phyloP scores from a whole-genome alignment of 2,888 invertebrate genomes.

The Gonocerus acuteangulatus region DNA sequence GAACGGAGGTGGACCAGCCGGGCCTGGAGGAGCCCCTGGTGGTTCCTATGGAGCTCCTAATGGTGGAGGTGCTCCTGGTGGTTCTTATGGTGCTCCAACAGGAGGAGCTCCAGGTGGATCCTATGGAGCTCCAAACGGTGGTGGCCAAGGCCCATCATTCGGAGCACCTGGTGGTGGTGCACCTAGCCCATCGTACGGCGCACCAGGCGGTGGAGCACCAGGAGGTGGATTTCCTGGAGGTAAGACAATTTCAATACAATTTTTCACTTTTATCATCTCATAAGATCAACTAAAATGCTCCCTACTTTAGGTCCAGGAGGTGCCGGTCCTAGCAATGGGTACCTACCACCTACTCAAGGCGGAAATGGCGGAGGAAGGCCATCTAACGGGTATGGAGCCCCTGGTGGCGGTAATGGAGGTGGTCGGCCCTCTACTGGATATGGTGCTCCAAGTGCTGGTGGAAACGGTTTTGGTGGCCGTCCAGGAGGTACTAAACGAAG shows the following conservation, averaged over 20 bases:
- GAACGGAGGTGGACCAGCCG: slow-evolving; percentile 1
- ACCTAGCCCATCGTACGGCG: neutral
- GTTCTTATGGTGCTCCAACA: neutral
- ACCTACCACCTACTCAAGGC: slow-evolving; percentile 10
- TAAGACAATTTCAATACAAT: neutral
- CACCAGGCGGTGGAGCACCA: slow-evolving; percentile 13
- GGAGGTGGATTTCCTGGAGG: slow-evolving; percentile 8
- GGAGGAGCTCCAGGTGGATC: slow-evolving; percentile 13
- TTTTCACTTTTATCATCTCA: neutral
- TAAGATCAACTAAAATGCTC: too few species aligned
- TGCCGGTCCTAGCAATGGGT: slow-evolving; percentile 4
- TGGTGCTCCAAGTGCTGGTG: neutral
- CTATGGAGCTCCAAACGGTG: slow-evolving; percentile 9
- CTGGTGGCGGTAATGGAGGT: slow-evolving; percentile 8
- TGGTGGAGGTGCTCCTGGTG: slow-evolving; percentile 6
- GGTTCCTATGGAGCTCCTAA: neutral
- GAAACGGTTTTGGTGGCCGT: too few species aligned
- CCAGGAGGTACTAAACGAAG: too few species aligned
- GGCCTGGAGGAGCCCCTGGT: neutral
- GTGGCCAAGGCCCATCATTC: slow-evolving; percentile 2
- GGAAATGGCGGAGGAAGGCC: slow-evolving; percentile 3
- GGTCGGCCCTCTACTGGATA: neutral
- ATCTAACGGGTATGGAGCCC: neutral
- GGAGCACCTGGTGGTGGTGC: slow-evolving; percentile 5
- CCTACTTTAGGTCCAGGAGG: slow-evolving; percentile 2